phyloP scores from a whole-genome alignment of 2,797 vertebrate genomes.

The Pampus argenteus region DNA sequence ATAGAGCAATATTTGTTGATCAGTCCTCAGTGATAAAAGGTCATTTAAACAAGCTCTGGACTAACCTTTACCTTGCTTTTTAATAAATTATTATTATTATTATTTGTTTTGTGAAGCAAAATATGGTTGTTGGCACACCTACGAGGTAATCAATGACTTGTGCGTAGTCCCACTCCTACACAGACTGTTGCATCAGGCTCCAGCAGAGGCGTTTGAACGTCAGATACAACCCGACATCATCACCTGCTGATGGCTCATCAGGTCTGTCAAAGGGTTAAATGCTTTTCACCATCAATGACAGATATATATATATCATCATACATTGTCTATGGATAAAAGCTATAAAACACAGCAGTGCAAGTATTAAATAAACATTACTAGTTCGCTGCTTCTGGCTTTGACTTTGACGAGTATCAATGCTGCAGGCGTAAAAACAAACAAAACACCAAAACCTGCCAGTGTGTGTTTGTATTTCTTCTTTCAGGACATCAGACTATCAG shows the following conservation, averaged over 20 bases:
- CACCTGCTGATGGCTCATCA: conserved; percentile 51
- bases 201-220: conserved; percentile 69
- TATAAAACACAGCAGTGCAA: neutral
- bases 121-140: conserved; percentile 61
- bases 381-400: neutral
- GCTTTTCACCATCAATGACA: neutral
- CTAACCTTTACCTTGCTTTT: neutral
- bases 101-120: conserved; percentile 41
- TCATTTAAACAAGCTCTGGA: neutral
- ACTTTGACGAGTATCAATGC: neutral
- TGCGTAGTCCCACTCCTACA: conserved; percentile 63
- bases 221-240: conserved; percentile 58
- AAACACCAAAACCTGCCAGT: neutral
- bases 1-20: neutral
- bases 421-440: too few relatives aligned
- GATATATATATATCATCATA: neutral
- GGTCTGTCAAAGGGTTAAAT: conserved; percentile 37
- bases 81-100: conserved; percentile 18
- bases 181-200: conserved; percentile 48
- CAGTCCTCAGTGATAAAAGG: rapidly evolving
- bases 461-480: neutral
- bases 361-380: neutral
- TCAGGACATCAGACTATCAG: neutral
- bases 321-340: neutral
- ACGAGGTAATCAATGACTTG: conserved; percentile 68